Conservation (phyloP, 2,888 invertebrate species). For the Agriopis aurantiaria region DNA sequence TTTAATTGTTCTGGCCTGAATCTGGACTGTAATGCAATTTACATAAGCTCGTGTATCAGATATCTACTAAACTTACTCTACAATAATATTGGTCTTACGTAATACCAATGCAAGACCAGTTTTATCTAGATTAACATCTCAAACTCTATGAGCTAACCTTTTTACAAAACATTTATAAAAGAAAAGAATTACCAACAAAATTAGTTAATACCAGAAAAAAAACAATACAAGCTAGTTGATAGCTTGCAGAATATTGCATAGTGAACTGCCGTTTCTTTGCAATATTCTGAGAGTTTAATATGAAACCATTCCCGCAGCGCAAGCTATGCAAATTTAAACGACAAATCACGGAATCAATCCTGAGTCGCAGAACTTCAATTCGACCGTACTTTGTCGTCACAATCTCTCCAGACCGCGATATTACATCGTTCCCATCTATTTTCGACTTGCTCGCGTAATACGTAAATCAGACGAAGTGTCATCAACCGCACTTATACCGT, state of each 20-base stretch:
- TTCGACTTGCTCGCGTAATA: slow-evolving; percentile 19
- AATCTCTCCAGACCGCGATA: slow-evolving; percentile 6
- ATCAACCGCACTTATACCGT: slow-evolving; percentile 22
- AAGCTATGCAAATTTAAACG: slow-evolving; percentile 11
- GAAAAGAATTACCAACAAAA: too few species aligned
- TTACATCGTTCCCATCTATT: slow-evolving; percentile 15
- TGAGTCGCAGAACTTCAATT: slow-evolving; percentile 1
- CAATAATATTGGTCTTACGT: too few species aligned
- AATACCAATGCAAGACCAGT: too few species aligned
- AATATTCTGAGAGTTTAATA: background rate
- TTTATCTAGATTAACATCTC: too few species aligned
- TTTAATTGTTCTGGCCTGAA: too few species aligned
- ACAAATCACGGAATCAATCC: slow-evolving; percentile 18
- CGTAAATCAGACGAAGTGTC: slow-evolving; percentile 30
- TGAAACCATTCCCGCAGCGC: background rate
- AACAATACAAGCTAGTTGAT: background rate
- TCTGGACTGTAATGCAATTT: too few species aligned
- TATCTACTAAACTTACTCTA: too few species aligned
- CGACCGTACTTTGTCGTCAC: slow-evolving; percentile 9
- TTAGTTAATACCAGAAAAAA: too few species aligned
- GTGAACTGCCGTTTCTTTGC: background rate
- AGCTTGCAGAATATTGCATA: background rate
- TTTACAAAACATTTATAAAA: too few species aligned
- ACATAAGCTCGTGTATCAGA: too few species aligned
- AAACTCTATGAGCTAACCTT: too few species aligned